Base-by-base conservation (phyloP, 2,113 vertebrate genomes). In the Tiliqua scincoides region DNA sequence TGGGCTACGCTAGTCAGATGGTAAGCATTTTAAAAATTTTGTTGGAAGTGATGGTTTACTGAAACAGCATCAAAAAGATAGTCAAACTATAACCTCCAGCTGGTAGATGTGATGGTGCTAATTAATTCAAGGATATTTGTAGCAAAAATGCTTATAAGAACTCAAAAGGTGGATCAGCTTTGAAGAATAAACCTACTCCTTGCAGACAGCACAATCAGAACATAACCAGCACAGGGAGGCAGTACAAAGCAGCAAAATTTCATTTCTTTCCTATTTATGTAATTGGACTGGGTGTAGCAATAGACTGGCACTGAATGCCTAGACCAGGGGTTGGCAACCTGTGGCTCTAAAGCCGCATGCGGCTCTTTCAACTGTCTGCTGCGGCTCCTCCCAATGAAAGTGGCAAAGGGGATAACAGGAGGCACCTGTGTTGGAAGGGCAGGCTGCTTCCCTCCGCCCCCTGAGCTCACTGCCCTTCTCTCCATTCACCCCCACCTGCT, bases 261-360 rank as follows among this genome's bases (percentile, higher is more conserved):
- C 61, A 15, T 20, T 70, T 65, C 6, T 73, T 83, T 84, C 82
- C 57, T n/a, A 32, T 37, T 67, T 1, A 91, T 8, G 43, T 79
- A 32, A 72, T 54, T 89, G 85, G 84, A 11, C 71, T 52, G 63
- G 90, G 71, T 14, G 30, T 32, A 90, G 86, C 23, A 21, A 68
- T 88, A 59, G 12, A 57, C 35, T 63, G 85, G 85, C 67, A 63
- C 0, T 0, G 89, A 83, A 88, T 88, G 76, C 77, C 90, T 88
- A n/a, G n/a, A n/a, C n/a, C n/a, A n/a, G n/a, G n/a, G n/a, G n/a
- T n/a, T n/a, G n/a, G n/a, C n/a, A n/a, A n/a, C n/a, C n/a, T n/a
- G n/a, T n/a, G n/a, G n/a, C n/a, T n/a, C n/a, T n/a, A n/a, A n/a
- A n/a, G n/a, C n/a, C n/a, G n/a, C n/a, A n/a, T n/a, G n/a, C n/a